Evolutionary conservation across 1,140 invertebrate species (phyloP), one percentile per base, ranked within the genome.

Genomic region (Phymorhynchus buccinoides): DNA sequence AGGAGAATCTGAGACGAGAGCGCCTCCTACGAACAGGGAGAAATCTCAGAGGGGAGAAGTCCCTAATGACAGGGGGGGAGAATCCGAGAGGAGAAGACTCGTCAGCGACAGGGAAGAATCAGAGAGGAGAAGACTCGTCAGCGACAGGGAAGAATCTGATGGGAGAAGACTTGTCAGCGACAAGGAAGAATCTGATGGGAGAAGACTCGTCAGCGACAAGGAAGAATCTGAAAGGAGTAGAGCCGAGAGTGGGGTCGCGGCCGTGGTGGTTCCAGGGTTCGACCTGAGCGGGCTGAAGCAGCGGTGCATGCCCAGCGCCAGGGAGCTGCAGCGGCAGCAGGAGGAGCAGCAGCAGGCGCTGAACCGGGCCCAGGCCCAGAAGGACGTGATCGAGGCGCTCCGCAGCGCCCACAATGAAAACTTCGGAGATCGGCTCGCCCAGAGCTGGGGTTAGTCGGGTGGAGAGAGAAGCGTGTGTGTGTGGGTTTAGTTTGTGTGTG

Each of bases 181-280:
- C n/a, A n/a, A n/a, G n/a, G n/a, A n/a, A n/a, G n/a, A n/a, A n/a
- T n/a, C n/a, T n/a, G n/a, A n/a, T n/a, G n/a, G n/a, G n/a, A n/a
- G n/a, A n/a, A n/a, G n/a, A n/a, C n/a, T n/a, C n/a, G n/a, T n/a
- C n/a, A n/a, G n/a, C n/a, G n/a, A n/a, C n/a, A n/a, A n/a, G n/a
- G n/a, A n/a, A 35, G 27, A n/a, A n/a, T 12, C 66, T 71, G 32
- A 14, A n/a, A 73, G 32, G n/a, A 3, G 71, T 35, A 22, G 71
- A 16, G 30, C 30, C 71, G 37, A 14, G 14, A 32, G 3, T 35
- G 1, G 37, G 12, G 71, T 7, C n/a, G 37, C 7, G 71, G 71
- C 32, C 4, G 66, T 83, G 18, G 39, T 83, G 37, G 81, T 83
- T 7, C 81, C 81, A 44, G 62, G 81, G 22, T 83, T 83, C 81